A percentile compares a stretch with the other conserved stretches of the same genome.
Evolutionary conservation across 2,888 invertebrate genomes (phyloP).

Genomic region (Clanis bilineata): DNA sequence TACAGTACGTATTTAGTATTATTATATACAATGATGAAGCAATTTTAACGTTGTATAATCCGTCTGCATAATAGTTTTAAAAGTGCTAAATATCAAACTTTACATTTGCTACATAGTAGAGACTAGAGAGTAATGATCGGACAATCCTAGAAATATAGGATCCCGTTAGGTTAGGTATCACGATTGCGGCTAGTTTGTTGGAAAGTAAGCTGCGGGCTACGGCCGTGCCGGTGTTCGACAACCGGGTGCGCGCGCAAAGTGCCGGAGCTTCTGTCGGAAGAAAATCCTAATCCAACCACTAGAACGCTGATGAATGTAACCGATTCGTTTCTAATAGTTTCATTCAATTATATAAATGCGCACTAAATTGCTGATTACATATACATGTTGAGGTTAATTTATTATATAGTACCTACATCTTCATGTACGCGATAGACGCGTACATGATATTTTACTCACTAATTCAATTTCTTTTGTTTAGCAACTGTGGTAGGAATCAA

Average conservation of each 20-base stretch:
- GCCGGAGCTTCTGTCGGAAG: conserved; percentile 43
- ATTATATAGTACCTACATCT: neutral
- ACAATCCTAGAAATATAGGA: conserved; percentile 59
- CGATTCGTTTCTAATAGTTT: conserved; percentile 11
- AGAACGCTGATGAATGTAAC: conserved; percentile 31
- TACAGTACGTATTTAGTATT: conserved; percentile 29
- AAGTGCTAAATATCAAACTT: conserved; percentile 1
- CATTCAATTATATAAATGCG: conserved; percentile 11
- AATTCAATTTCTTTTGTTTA: conserved; percentile 5
- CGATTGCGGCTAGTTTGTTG: conserved; percentile 73
- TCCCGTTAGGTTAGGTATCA: conserved; percentile 77
- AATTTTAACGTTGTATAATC: neutral
- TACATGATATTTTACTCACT: conserved; percentile 7
- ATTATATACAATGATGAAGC: conserved; percentile 29
- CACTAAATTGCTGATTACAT: conserved; percentile 6
- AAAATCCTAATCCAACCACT: conserved; percentile 45
- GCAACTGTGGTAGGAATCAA: neutral
- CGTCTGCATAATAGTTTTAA: conserved; percentile 1
- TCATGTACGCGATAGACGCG: neutral
- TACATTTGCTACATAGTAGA: conserved; percentile 19
- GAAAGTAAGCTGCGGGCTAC: conserved; percentile 71
- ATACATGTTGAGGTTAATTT: conserved; percentile 11
- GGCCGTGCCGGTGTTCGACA: conserved; percentile 61
- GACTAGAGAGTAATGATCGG: conserved; percentile 55
- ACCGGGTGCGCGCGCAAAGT: conserved; percentile 42